A percentile compares a stretch with the other conserved stretches of the same genome.
Evolutionary conservation across 2,888 invertebrate species (phyloP).

Genomic region (Polyommatus icarus): DNA sequence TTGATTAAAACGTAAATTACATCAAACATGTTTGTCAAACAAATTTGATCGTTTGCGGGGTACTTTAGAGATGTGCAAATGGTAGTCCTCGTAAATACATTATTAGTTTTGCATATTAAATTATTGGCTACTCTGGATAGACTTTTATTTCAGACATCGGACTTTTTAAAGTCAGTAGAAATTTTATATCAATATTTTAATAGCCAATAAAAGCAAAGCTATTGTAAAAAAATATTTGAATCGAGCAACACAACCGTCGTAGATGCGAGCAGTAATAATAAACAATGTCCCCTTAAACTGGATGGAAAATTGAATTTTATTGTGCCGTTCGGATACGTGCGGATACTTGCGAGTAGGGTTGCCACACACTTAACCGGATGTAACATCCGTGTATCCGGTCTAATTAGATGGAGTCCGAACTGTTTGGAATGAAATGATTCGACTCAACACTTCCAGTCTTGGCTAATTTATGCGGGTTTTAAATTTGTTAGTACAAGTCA

Average conservation of each 20-base stretch:
- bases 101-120: background rate
- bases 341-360: conserved; percentile 12
- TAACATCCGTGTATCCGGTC: background rate
- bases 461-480: background rate
- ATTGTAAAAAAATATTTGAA: conserved; percentile 16
- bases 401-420: background rate
- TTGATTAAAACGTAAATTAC: too few species aligned
- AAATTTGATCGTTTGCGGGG: too few species aligned
- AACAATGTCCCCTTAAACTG: conserved; percentile 28
- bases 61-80: background rate
- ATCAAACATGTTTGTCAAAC: too few species aligned
- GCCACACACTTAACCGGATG: background rate
- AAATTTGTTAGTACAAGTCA: too few species aligned
- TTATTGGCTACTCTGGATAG: background rate
- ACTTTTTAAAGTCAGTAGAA: background rate
- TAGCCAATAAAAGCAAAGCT: background rate
- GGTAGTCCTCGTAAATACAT: background rate
- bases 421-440: background rate
- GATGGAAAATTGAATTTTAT: conserved; percentile 31
- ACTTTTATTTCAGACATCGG: background rate
- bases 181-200: conserved; percentile 1
- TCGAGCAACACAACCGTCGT: conserved; percentile 1
- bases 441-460: background rate
- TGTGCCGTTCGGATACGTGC: conserved; percentile 24
- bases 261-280: conserved; percentile 18